Evolutionary conservation across 2,888 invertebrate genomes (phyloP).

Genomic region (Drosophila conformis): DNA sequence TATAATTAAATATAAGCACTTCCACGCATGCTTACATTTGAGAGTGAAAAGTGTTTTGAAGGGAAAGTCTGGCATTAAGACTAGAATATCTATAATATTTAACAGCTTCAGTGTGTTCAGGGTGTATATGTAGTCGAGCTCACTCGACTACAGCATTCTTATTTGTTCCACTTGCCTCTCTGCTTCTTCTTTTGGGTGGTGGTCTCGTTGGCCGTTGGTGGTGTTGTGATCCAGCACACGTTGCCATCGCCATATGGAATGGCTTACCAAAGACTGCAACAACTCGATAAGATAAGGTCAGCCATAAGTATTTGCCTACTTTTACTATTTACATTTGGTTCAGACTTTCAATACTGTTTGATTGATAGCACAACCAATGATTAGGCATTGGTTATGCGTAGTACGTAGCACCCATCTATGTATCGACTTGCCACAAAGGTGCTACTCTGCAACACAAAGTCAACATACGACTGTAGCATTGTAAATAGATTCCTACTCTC

Average conservation of each 20-base stretch:
- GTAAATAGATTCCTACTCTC: not conserved
- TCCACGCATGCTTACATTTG: not conserved
- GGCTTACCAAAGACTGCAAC: slow-evolving; percentile 28
- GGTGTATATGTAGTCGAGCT: not conserved
- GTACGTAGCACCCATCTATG: slow-evolving; percentile 18
- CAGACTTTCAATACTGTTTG: slow-evolving; percentile 51
- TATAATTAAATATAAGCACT: not conserved
- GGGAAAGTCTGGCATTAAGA: not conserved
- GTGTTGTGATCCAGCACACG: slow-evolving; percentile 35
- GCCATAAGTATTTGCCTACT: slow-evolving; percentile 18
- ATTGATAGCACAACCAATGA: slow-evolving; percentile 48
- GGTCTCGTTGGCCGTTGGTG: not conserved
- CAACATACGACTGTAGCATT: not conserved
- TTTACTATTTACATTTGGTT: slow-evolving; percentile 51
- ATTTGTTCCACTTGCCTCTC: not conserved
- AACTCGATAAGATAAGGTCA: slow-evolving; percentile 55
- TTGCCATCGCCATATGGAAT: slow-evolving; percentile 28
- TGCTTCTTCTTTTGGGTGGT: slow-evolving; percentile 7
- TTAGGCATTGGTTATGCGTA: slow-evolving; percentile 27
- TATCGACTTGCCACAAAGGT: not conserved
- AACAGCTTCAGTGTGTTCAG: not conserved
- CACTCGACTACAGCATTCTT: not conserved
- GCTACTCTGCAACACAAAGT: not conserved
- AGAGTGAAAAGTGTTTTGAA: not conserved
- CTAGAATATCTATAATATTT: not conserved